Evolutionary conservation across 1,140 invertebrate genomes (phyloP).

Genomic region (Mya arenaria): DNA sequence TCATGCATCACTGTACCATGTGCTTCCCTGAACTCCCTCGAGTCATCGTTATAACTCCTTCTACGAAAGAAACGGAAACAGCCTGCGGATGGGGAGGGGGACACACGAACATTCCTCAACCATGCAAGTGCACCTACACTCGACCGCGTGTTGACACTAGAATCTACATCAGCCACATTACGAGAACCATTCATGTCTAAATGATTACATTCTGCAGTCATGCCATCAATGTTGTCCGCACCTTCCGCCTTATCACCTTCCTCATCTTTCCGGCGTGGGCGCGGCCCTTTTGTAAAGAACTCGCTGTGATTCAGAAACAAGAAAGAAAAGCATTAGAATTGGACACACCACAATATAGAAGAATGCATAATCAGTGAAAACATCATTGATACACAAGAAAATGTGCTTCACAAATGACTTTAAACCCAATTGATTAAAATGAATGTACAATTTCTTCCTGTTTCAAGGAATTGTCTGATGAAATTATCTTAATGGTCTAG

Average conservation of each 20-base stretch:
- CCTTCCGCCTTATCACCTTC: constrained; percentile 43
- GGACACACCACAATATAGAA: too few species aligned
- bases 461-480: too few species aligned
- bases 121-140: constrained; percentile 56
- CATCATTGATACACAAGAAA: too few species aligned
- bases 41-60: constrained; percentile 28
- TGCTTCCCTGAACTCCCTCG: not conserved
- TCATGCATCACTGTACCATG: constrained; percentile 38
- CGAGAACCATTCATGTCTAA: not conserved
- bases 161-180: not conserved
- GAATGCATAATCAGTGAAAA: too few species aligned
- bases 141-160: constrained; percentile 5
- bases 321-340: constrained; percentile 1
- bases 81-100: not conserved
- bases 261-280: constrained; percentile 59
- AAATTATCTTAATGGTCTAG: too few species aligned
- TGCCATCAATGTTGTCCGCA: constrained; percentile 27
- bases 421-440: too few species aligned
- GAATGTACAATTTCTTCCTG: too few species aligned
- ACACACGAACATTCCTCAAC: not conserved
- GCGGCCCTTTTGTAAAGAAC: constrained; percentile 67
- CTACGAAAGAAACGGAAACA: not conserved
- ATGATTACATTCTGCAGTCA: constrained; percentile 41
- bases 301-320: constrained; percentile 56
- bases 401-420: too few species aligned